A percentile compares a stretch with the other conserved stretches of the same genome.
phyloP scores from a whole-genome alignment of 2,113 vertebrate species.

The Emydura subglobosa region DNA sequence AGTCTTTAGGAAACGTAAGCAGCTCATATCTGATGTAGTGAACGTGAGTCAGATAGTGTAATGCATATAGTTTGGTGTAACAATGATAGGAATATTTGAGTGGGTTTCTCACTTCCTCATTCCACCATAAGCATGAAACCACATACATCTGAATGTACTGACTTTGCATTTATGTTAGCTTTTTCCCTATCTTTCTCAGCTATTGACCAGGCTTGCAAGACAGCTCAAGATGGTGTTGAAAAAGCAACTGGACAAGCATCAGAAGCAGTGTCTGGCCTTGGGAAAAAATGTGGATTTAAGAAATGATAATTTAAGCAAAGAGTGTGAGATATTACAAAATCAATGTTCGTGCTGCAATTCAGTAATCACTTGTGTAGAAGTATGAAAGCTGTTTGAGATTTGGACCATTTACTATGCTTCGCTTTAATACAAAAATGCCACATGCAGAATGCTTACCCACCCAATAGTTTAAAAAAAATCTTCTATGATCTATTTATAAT shows the following conservation, averaged over 20 bases:
- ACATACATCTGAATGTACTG: not conserved
- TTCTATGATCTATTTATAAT: not conserved
- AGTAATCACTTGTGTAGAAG: not conserved
- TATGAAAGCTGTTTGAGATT: slow-evolving; percentile 1
- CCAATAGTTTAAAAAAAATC: not conserved
- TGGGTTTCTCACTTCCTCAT: not conserved
- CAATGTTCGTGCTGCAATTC: not conserved
- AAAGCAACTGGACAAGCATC: slow-evolving; percentile 53
- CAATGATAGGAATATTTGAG: not conserved
- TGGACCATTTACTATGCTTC: not conserved
- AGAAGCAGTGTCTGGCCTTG: slow-evolving; percentile 60
- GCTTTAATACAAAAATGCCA: not conserved
- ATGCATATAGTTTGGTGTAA: not conserved
- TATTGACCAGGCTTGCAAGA: slow-evolving; percentile 64
- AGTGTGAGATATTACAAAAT: not conserved
- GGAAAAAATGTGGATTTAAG: slow-evolving; percentile 70
- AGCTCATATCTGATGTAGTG: not conserved
- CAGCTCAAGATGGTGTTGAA: slow-evolving; percentile 58
- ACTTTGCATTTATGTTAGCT: not conserved
- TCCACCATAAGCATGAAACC: not conserved
- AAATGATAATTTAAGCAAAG: slow-evolving; percentile 48
- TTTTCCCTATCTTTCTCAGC: slow-evolving; percentile 44
- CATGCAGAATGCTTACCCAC: not conserved
- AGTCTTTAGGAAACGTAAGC: not conserved
- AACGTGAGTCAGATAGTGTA: not conserved